Evolutionary conservation across 1,140 invertebrate species (phyloP).

Genomic region (Zaprionus lachaisei): DNA sequence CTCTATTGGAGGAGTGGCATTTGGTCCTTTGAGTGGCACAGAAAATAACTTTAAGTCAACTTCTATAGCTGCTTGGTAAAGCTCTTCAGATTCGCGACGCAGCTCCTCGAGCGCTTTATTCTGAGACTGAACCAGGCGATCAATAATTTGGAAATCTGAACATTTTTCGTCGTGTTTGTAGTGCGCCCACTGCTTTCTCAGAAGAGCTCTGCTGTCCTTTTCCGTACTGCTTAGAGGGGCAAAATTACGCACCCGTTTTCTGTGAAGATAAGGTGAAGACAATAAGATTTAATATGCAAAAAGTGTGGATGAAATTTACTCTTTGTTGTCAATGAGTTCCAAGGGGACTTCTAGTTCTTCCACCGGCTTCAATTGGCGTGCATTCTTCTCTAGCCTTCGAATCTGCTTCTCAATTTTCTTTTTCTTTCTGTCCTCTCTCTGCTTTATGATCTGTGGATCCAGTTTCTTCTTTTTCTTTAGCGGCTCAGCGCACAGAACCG

Average conservation of each 20-base stretch:
- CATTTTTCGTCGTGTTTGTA: constrained; percentile 89
- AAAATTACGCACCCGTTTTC: constrained; percentile 85
- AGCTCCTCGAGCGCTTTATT: constrained; percentile 91
- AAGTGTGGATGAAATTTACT: constrained; percentile 26
- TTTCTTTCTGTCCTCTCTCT: constrained; percentile 91
- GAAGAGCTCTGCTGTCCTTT: constrained; percentile 85
- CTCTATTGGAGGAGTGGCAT: constrained; percentile 91
- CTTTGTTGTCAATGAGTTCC: constrained; percentile 87
- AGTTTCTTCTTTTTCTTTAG: constrained; percentile 94
- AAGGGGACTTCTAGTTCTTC: constrained; percentile 91
- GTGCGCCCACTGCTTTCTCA: constrained; percentile 90
- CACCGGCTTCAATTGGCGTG: constrained; percentile 92
- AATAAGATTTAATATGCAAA: constrained; percentile 6
- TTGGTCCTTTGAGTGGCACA: constrained; percentile 88
- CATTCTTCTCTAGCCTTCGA: constrained; percentile 90
- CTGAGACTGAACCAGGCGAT: constrained; percentile 89
- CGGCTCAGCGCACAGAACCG: constrained; percentile 88
- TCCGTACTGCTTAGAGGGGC: constrained; percentile 85
- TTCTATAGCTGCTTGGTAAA: constrained; percentile 93
- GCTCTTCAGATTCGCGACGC: constrained; percentile 90
- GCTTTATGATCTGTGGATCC: constrained; percentile 91
- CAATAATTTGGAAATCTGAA: constrained; percentile 88
- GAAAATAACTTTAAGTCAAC: constrained; percentile 89
- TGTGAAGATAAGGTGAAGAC: constrained; percentile 62
- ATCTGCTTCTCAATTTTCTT: constrained; percentile 94